phyloP scores from a whole-genome alignment of 2,113 vertebrate species.

The Origma solitaria region DNA sequence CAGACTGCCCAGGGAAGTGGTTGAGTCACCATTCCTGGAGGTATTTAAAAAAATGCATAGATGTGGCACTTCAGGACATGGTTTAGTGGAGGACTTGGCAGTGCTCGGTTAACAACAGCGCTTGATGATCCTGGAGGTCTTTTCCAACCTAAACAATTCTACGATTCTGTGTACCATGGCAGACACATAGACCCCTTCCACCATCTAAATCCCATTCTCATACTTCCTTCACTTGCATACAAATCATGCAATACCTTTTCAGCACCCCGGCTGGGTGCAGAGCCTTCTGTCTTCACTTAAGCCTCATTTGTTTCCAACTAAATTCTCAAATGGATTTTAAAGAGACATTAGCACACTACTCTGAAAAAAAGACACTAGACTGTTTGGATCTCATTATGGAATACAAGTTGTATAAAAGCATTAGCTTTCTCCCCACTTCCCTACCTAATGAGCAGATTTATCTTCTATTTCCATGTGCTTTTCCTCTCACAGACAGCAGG shows the following conservation, averaged over 20 bases:
- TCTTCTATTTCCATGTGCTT: background rate
- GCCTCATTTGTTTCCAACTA: background rate
- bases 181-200: accelerated
- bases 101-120: background rate
- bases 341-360: background rate
- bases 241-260: background rate
- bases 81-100: background rate
- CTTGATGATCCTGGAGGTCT: background rate
- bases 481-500: background rate
- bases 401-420: background rate
- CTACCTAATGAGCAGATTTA: background rate
- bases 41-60: background rate
- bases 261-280: background rate
- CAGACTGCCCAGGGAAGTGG: background rate
- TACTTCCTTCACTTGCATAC: background rate
- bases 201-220: background rate
- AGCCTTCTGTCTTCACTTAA: background rate
- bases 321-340: background rate
- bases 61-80: background rate
- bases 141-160: background rate
- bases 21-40: background rate
- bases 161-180: accelerated
- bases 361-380: background rate
- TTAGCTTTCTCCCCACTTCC: background rate
- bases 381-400: background rate